Evolutionary conservation across 2,113 vertebrate genomes (phyloP), one percentile per base, ranked within the genome.

Genomic region (Catagonus wagneri): DNA sequence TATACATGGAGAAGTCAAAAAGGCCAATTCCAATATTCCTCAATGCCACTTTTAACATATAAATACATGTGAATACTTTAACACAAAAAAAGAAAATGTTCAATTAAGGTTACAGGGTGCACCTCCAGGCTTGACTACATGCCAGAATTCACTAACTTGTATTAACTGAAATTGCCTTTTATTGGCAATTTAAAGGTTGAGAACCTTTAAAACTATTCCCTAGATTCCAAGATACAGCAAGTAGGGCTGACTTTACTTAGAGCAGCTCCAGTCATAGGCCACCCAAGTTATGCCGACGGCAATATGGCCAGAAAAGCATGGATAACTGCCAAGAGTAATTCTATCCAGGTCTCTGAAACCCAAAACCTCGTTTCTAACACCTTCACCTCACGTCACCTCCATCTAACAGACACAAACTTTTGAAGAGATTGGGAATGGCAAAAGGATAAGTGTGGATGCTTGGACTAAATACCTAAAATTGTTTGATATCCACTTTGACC

Each of bases 21-120:
- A 71, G 54, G 36, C 91, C 88, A 97, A 85, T 80, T 80, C 32
- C 75, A 71, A 68, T 75, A 3, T 93, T 34, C 96, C 75, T 96
- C 83, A 97, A 5, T 76, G 25, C 32, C 95, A 29, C 1, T 95
- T 95, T 78, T 74, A 86, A 83, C 79, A 34, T 17, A 88, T 83
- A 27, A 92, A 94, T 44, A 44, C 44, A 44, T 44, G 44, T 44
- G 68, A 93, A 97, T 60, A 63, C 19, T 93, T 89, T 76, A 60
- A 86, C 20, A 92, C 39, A 90, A 34, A 74, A 94, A 63, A 92
- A 81, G 74, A 83, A 86, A 97, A 83, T 44, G 36, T 12, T 95
- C 36, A 39, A n/a, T 54, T 54, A 86, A 97, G 68, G 56, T 94
- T 86, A 78, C 72, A 34, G 29, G 89, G 36, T 75, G 20, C 25